Conservation (phyloP, 2,113 vertebrate species). For the Eleginops maclovinus region DNA sequence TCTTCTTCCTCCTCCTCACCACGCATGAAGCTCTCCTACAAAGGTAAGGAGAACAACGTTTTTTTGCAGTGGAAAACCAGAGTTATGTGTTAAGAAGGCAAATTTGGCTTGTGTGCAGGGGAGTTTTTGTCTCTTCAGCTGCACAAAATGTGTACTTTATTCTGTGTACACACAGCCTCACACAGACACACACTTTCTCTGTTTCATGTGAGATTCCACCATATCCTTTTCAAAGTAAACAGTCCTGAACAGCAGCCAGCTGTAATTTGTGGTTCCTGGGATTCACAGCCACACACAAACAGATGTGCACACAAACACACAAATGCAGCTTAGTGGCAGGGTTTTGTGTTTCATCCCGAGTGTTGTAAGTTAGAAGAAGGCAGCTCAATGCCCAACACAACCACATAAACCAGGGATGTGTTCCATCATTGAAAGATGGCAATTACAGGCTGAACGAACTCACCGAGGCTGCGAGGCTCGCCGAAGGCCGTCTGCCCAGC, state of each 20-base stretch:
- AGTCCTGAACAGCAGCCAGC: slow-evolving; percentile 59
- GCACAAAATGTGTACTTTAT: slow-evolving; percentile 1
- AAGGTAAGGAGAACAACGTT: slow-evolving; percentile 75
- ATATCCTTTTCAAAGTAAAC: slow-evolving; percentile 58
- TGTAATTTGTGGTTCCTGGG: slow-evolving; percentile 55
- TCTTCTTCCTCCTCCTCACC: slow-evolving; percentile 74
- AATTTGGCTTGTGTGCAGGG: not conserved
- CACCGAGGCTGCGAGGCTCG: slow-evolving; percentile 53
- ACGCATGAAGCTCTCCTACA: slow-evolving; percentile 83
- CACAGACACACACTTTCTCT: slow-evolving; percentile 12
- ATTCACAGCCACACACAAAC: slow-evolving; percentile 36
- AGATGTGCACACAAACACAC: slow-evolving; percentile 23
- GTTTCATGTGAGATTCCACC: slow-evolving; percentile 22
- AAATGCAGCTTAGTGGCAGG: slow-evolving; percentile 5
- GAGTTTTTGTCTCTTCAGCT: not conserved
- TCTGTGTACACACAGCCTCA: not conserved
- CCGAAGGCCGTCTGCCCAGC: slow-evolving; percentile 44
- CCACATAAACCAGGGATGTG: slow-evolving; percentile 67
- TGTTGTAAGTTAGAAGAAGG: slow-evolving; percentile 46
- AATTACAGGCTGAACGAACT: slow-evolving; percentile 59
- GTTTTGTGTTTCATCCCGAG: slow-evolving; percentile 47
- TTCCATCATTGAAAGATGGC: slow-evolving; percentile 54
- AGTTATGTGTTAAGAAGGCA: not conserved
- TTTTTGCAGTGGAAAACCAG: not conserved
- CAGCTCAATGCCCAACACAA: slow-evolving; percentile 43